Evolutionary conservation across 2,888 invertebrate species (phyloP), one percentile per base, ranked within the genome.

Genomic region (Amphipyra tragopoginis): DNA sequence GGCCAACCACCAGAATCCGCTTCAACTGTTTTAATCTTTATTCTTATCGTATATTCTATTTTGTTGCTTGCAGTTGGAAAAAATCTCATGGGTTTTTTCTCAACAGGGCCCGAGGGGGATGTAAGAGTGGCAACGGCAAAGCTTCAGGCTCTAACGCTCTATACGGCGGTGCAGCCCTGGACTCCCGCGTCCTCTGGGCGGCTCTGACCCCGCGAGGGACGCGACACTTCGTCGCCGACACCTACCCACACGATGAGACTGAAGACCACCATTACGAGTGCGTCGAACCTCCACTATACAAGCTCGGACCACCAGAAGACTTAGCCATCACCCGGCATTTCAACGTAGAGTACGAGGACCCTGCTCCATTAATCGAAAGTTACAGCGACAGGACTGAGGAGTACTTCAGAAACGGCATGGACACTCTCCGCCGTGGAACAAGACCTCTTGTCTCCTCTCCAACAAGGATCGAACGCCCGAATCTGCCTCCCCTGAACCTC

Each of bases 151-250:
- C 96, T 80, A 89, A 91, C 75, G 90, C 93, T 0, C 76, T 94
- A 0, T 94, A 94, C 69, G 94, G 93, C 1, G 91, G 93, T 50
- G 91, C 96, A 13, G 95, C 96, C 15, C 95, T 96, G 11, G 97
- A 97, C 83, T 96, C 96, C 4, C 95, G 97, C 7, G 96, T 97
- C 2, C 95, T 97, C 47, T 98, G 98, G 98, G 98, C 98, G 0
- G 97, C 98, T 0, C 90, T 98, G 9, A 98, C 98, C 0, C 98
- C 98, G 0, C 96, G 97, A 15, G 97, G 97, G 11, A 97, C 97
- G 0, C 95, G 97, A 21, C 97, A 98, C 88, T 97, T 97, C 86
- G 96, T 97, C 58, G 96, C 96, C 0, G 96, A 96, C 85, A 96
- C 95, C 29, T 96, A 96, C 86, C 96, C 96, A 0, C 94, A 95